These are phyloP conservation scores for Hormaphis cornu DNA, from an alignment of 1,140 invertebrate species.

Conservation along the genomic window DNA sequence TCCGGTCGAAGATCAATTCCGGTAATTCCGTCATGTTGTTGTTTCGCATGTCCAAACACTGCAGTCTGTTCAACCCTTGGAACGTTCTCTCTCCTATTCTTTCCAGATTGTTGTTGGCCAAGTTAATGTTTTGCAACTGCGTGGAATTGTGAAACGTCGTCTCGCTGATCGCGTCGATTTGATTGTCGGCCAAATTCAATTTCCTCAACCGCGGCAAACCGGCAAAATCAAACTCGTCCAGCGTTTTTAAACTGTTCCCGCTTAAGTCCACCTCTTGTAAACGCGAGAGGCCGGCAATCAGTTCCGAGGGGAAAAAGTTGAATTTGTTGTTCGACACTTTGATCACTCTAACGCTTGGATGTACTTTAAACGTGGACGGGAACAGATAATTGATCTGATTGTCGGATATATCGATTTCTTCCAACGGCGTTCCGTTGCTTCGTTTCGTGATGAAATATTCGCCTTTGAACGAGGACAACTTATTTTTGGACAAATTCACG, in stretches of 20 bases:
- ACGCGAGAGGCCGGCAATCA: constrained; percentile 56
- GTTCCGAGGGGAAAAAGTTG: constrained; percentile 69
- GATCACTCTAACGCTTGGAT: constrained; percentile 59
- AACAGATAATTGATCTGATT: constrained; percentile 70
- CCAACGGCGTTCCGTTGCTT: constrained; percentile 50
- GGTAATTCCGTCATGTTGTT: constrained; percentile 67
- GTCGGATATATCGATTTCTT: constrained; percentile 61
- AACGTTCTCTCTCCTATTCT: constrained; percentile 67
- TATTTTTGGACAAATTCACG: constrained; percentile 59
- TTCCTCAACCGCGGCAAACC: constrained; percentile 59
- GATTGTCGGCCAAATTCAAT: constrained; percentile 61
- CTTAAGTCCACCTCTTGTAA: constrained; percentile 66
- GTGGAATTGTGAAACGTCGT: constrained; percentile 83
- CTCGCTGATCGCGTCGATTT: constrained; percentile 69
- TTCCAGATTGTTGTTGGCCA: constrained; percentile 65
- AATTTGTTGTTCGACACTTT: constrained; percentile 64
- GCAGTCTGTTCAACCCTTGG: constrained; percentile 66
- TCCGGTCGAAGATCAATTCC: constrained; percentile 72
- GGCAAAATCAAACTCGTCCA: constrained; percentile 76
- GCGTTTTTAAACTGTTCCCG: constrained; percentile 60
- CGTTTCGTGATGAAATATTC: constrained; percentile 63
- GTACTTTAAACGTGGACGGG: constrained; percentile 70
- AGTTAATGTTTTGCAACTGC: constrained; percentile 69
- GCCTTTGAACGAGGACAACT: constrained; percentile 64
- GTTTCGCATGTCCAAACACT: constrained; percentile 61